Evolutionary conservation across 30 jellyfish, hydroid and myxozoan genomes (phyloP).

Genomic region (Aurelia sp.): DNA sequence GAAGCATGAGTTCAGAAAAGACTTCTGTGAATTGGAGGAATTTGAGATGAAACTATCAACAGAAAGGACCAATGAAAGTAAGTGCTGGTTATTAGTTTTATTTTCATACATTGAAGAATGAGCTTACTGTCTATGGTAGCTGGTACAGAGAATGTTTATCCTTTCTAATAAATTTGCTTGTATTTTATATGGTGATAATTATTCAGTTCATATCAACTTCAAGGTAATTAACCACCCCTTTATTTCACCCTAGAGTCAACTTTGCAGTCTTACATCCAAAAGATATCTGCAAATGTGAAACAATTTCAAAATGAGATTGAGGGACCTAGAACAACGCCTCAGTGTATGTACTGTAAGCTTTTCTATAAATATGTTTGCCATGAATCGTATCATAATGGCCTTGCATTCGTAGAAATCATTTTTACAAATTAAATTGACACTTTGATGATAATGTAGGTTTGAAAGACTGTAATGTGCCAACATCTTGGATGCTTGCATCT

Average conservation of each 20-base stretch:
- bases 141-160: no score
- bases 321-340: slow-evolving; percentile 44
- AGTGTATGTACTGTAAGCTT: slow-evolving; percentile 29
- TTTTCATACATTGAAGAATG: no score
- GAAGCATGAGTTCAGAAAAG: slow-evolving; percentile 49
- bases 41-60: slow-evolving; percentile 37
- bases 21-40: slow-evolving; percentile 71
- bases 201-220: no score
- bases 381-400: no score
- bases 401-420: no score
- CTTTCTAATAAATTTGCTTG: no score
- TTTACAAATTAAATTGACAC: neutral
- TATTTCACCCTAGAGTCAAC: slow-evolving; percentile 24
- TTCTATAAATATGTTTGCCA: neutral
- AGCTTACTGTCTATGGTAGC: no score
- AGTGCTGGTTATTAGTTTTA: neutral
- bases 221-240: no score
- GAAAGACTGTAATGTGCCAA: neutral
- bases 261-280: slow-evolving; percentile 26
- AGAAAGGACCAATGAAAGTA: slow-evolving; percentile 71
- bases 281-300: slow-evolving; percentile 54
- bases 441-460: neutral
- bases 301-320: slow-evolving; percentile 60
- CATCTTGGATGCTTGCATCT: no score
- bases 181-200: no score